These are phyloP conservation scores for Ganaspis brasiliensis DNA, from an alignment of 2,888 invertebrate genomes.

Conservation along the genomic window DNA sequence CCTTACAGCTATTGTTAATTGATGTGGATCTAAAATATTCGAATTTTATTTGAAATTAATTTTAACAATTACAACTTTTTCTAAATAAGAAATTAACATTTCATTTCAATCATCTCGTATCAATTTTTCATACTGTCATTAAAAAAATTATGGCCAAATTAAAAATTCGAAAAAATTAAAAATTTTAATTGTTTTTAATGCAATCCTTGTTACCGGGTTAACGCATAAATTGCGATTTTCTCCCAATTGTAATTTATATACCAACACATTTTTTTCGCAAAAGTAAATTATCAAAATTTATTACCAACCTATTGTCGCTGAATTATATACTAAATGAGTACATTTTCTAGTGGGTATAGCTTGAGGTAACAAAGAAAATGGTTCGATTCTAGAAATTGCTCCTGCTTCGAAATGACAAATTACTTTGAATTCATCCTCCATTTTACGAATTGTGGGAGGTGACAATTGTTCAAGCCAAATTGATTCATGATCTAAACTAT, in stretches of 20 bases:
- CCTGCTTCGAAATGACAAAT: slow-evolving; percentile 88
- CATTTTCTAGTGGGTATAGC: slow-evolving; percentile 86
- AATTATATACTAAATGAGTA: slow-evolving; percentile 89
- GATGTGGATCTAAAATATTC: slow-evolving; percentile 83
- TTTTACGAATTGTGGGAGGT: slow-evolving; percentile 72
- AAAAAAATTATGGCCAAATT: too few relatives aligned
- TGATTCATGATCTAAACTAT: slow-evolving; percentile 71
- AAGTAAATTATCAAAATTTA: too few relatives aligned
- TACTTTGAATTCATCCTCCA: slow-evolving; percentile 75
- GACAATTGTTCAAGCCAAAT: slow-evolving; percentile 77
- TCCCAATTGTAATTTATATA: too few relatives aligned
- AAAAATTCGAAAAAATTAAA: too few relatives aligned
- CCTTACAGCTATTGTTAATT: slow-evolving; percentile 84
- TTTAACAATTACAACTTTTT: neutral
- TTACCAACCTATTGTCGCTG: slow-evolving; percentile 83
- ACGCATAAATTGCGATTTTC: too few relatives aligned
- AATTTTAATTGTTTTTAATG: too few relatives aligned
- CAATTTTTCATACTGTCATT: too few relatives aligned
- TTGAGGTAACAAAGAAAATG: slow-evolving; percentile 85
- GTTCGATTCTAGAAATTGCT: slow-evolving; percentile 86
- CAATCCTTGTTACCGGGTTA: too few relatives aligned
- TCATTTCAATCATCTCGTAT: too few relatives aligned
- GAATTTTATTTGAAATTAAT: neutral
- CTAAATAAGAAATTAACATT: too few relatives aligned
- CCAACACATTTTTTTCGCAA: too few relatives aligned